phyloP scores from a whole-genome alignment of 92 coral and sea anemone genomes.

The Siderastrea radians region DNA sequence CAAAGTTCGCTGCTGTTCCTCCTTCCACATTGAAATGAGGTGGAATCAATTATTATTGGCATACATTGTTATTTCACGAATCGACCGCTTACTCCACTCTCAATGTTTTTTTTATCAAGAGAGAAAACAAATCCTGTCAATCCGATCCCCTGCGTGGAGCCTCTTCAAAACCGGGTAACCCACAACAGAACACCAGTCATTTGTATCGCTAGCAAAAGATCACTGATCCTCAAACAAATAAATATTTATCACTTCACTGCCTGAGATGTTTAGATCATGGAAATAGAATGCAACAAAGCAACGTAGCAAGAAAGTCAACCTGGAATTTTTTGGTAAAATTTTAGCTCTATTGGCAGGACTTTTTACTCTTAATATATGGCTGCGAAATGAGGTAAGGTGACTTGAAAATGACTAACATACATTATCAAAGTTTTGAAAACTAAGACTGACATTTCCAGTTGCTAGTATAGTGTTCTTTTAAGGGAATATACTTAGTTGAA shows the following conservation, averaged over 20 bases:
- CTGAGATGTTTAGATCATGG: conserved; percentile 38
- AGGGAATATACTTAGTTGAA: not conserved
- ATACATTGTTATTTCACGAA: too few species aligned
- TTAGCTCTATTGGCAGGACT: not conserved
- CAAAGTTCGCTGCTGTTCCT: too few species aligned
- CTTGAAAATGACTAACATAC: not conserved
- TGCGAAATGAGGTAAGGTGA: conserved; percentile 46
- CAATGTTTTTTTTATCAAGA: too few species aligned
- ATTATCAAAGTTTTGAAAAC: not conserved
- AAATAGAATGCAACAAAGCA: conserved; percentile 42
- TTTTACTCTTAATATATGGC: conserved; percentile 10
- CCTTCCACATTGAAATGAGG: too few species aligned
- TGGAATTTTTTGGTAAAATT: not conserved
- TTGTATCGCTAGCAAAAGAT: conserved; percentile 6
- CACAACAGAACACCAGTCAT: conserved; percentile 42
- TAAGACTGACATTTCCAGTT: not conserved
- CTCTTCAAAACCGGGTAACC: conserved; percentile 45
- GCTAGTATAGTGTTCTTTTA: not conserved
- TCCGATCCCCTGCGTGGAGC: conserved; percentile 14
- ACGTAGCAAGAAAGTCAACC: not conserved
- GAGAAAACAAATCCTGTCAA: not conserved
- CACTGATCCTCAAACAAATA: conserved; percentile 51
- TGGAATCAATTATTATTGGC: too few species aligned
- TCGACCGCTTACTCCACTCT: too few species aligned
- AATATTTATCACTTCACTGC: conserved; percentile 48